Conservation (phyloP, 2,113 vertebrate species). For the Eudorcas thomsonii region DNA sequence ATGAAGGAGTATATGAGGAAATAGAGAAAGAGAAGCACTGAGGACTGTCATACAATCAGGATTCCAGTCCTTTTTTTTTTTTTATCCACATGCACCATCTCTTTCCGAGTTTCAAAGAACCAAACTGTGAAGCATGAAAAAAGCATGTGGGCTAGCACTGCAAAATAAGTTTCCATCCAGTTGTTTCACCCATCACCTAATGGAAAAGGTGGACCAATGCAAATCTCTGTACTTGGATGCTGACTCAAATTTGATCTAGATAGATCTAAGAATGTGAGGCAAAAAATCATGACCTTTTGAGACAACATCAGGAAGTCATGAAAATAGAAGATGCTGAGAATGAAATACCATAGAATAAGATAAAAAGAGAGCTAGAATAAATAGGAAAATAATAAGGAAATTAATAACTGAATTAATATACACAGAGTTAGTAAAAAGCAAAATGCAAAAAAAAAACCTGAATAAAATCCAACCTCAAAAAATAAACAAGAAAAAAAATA, state of each 20-base stretch:
- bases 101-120: background rate
- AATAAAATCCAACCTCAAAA: background rate
- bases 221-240: background rate
- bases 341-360: background rate
- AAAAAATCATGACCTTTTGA: background rate
- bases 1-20: background rate
- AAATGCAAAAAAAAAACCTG: background rate
- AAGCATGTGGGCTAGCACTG: background rate
- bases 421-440: background rate
- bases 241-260: background rate
- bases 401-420: background rate
- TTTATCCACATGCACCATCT: background rate
- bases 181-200: background rate
- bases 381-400: background rate
- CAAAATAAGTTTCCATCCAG: background rate
- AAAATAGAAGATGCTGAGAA: background rate
- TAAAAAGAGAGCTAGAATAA: background rate
- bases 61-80: background rate
- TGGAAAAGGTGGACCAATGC: background rate
- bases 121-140: background rate
- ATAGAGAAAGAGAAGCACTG: background rate
- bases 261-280: background rate
- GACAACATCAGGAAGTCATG: background rate
- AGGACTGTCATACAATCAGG: background rate
- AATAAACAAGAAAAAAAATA: background rate